Evolutionary conservation across 2,113 vertebrate genomes (phyloP), one percentile per base, ranked within the genome.

Genomic region (Plotosus lineatus): DNA sequence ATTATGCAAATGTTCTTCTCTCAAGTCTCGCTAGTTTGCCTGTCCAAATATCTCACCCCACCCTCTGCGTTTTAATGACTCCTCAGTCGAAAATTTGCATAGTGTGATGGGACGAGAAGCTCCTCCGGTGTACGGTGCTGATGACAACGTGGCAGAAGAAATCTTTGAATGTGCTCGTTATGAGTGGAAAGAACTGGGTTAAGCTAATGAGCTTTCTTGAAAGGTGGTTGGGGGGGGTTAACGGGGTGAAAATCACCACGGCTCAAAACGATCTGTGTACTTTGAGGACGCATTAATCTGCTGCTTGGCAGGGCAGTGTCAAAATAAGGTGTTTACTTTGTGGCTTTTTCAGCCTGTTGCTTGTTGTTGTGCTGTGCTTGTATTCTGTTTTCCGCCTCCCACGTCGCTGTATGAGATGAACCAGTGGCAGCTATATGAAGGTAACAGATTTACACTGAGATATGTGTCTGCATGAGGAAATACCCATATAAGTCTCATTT

Each of bases 141-240:
- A 51, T 61, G 71, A 63, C 75, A 51, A 71, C 38, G 31, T 28
- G 44, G 42, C 68, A 33, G 23, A 12, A 40, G 14, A 71, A 44
- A 58, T 65, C 21, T 80, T 72, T 48, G 9, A 44, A 46, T 33
- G 78, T 31, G n/a, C 77, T 82, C 56, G 60, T 82, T 60, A 38
- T 79, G 38, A 9, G 44, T 33, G 56, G 75, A 31, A 73, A n/a
- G 73, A 28, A 78, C 42, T 75, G 53, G 61, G 80, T 80, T 68
- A 60, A 28, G 28, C 53, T 76, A 79, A 86, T 86, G 65, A 84
- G 48, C 55, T 58, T 82, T 77, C 46, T 80, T n/a, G 44, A 61
- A 73, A 81, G 74, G 28, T 14, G 51, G 63, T 76, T 5, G 33
- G 61, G 38, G 46, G n/a, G n/a, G n/a, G n/a, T n/a, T 85, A 79